Evolutionary conservation across 2,113 vertebrate genomes (phyloP).

Genomic region (Gorsachius goisagi): DNA sequence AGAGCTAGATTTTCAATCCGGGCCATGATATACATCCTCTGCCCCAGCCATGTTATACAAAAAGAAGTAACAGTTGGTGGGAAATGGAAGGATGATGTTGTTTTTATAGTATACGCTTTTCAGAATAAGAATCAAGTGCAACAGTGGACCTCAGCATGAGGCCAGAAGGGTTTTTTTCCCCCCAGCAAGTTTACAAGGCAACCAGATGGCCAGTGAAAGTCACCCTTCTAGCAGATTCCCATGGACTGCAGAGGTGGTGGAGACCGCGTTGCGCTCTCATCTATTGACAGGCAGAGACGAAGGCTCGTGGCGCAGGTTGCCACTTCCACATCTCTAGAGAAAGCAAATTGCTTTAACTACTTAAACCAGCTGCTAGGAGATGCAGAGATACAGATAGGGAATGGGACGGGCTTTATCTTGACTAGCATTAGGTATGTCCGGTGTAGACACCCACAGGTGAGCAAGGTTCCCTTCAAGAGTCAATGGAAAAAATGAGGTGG

Average conservation of each 20-base stretch:
- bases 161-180: neutral
- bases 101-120: accelerated
- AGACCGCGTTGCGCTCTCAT: neutral
- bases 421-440: accelerated
- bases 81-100: accelerated
- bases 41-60: accelerated
- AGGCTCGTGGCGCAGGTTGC: accelerated
- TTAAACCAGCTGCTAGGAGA: neutral
- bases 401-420: neutral
- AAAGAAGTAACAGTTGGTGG: accelerated
- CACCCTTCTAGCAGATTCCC: neutral
- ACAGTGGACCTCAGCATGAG: accelerated
- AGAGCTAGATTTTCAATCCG: accelerated
- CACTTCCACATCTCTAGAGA: neutral
- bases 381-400: neutral
- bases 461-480: neutral
- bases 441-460: accelerated
- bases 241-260: neutral
- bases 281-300: neutral
- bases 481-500: accelerated
- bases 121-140: neutral
- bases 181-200: accelerated
- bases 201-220: accelerated
- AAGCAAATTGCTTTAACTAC: neutral
- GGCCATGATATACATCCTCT: accelerated